Base-by-base conservation (phyloP, 2,797 vertebrate genomes). In the Gallinago solitaria region DNA sequence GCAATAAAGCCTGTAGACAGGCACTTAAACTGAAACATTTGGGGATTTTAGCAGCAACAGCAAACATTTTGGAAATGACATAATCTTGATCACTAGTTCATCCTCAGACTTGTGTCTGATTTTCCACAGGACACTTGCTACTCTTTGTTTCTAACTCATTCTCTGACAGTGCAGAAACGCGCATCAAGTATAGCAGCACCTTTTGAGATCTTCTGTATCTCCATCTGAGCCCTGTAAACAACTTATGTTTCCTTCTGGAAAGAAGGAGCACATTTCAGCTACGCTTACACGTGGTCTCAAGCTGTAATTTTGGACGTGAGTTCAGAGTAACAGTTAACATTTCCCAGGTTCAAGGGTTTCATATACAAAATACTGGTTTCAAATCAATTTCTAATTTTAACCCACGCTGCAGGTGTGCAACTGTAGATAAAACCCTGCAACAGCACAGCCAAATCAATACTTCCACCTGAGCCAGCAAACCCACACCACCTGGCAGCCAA, bases 361-460 rank as follows among this genome's bases (percentile, higher is more conserved):
- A 45, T 17, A n/a, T 60, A 61, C 20, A 48, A 92, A 95, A 78
- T 45, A 82, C 43, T 25, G 32, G 50, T 95, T 96, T 95, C 70
- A n/a, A 73, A 64, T 67, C 59, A 27, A 9, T 86, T 94, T 91
- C 93, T 95, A 92, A 76, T 83, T 95, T 91, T 86, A 95, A 88
- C 39, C 50, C n/a, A 15, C 2, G 1, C 2, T 67, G 73, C 92
- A 95, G 95, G 85, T 96, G 95, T 75, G 84, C 61, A 75, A 0
- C 92, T 94, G 41, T 69, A 88, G 47, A 91, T 93, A 87, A 92
- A 91, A 69, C 32, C 78, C 45, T 59, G 50, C 30, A 78, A 37
- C 28, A 75, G 41, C 37, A 33, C 76, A 82, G 82, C 21, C 45
- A 91, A 92, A 93, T 83, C 68, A 89, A n/a, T 57, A 39, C 45